Evolutionary conservation across 2,113 vertebrate species (phyloP), one percentile per base, ranked within the genome.

Genomic region (Cololabis saira): DNA sequence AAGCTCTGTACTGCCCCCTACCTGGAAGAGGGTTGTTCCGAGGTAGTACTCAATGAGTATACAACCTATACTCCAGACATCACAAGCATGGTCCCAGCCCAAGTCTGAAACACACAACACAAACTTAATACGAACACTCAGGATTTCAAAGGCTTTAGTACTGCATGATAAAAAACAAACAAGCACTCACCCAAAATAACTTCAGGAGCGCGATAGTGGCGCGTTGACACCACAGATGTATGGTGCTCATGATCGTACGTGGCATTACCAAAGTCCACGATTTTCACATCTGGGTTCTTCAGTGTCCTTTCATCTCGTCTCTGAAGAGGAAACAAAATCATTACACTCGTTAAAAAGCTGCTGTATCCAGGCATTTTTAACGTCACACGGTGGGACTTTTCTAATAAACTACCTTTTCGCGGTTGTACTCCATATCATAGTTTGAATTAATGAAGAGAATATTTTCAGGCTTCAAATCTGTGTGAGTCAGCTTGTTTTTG

Each of bases 381-480:
- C 24, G n/a, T n/a, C n/a, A n/a, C n/a, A n/a, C n/a, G n/a, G n/a
- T n/a, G n/a, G n/a, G n/a, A n/a, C n/a, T n/a, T n/a, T n/a, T n/a
- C n/a, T 3, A 47, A 9, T 9, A 17, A n/a, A 47, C 2, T 82
- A 98, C 97, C 95, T 96, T 95, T 76, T 93, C 94, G 68, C 89
- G 84, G 76, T 97, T 98, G 75, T 98, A 99, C 71, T 95, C 92
- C 67, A 98, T 90, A 55, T 95, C 82, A 76, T 95, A 98, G 74
- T 96, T 94, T 49, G 97, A 96, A 64, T 96, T 92, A 82, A 99
- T 94, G 90, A 99, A 97, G 53, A 99, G 93, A 84, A 99, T 98
- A 85, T 99, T 99, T 93, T 99, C 97, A 66, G 97, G 97, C 80
- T 99, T 99, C 81, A 99, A 88, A 87, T 99, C 97, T 24, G 97